Conservation (phyloP, 2,797 vertebrate species). For the Mormyrus proboscirostris region DNA sequence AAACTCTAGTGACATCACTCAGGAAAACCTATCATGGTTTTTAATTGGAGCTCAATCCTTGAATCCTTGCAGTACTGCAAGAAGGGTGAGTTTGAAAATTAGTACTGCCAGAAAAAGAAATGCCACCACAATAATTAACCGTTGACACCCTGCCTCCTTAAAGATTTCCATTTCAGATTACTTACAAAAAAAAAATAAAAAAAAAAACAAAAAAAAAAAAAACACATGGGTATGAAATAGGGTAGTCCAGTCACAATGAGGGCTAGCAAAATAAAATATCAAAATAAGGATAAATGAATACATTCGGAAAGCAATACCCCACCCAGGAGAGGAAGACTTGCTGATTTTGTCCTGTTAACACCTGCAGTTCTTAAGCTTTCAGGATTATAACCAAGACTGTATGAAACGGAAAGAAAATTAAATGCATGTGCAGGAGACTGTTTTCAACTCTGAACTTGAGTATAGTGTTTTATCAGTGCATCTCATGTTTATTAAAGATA, state of each 20-base stretch:
- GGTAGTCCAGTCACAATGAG: slow-evolving; percentile 10
- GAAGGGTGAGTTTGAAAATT: slow-evolving; percentile 17
- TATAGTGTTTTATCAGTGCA: slow-evolving; percentile 12
- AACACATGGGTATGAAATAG: background rate
- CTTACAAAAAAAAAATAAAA: slow-evolving; percentile 2
- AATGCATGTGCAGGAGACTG: slow-evolving; percentile 16
- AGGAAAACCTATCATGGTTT: slow-evolving; percentile 27
- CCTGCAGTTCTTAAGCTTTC: slow-evolving; percentile 16
- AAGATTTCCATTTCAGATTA: slow-evolving; percentile 9
- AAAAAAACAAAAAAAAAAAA: background rate
- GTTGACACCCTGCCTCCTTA: background rate
- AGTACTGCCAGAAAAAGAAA: slow-evolving; percentile 10
- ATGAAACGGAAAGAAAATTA: background rate
- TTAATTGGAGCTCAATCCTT: slow-evolving; percentile 8
- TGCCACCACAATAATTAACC: background rate
- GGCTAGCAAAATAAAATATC: background rate
- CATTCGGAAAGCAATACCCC: slow-evolving; percentile 23
- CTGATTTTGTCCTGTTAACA: slow-evolving; percentile 23
- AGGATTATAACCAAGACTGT: slow-evolving; percentile 13
- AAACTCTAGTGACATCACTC: slow-evolving; percentile 37
- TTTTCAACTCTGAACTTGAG: background rate
- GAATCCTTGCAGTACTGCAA: slow-evolving; percentile 9
- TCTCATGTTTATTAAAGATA: background rate
- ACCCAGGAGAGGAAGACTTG: slow-evolving; percentile 26
- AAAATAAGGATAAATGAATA: slow-evolving; percentile 11